These are phyloP conservation scores for Empidonax alnorum DNA, from an alignment of 2,113 vertebrate genomes.

Conservation along the genomic window DNA sequence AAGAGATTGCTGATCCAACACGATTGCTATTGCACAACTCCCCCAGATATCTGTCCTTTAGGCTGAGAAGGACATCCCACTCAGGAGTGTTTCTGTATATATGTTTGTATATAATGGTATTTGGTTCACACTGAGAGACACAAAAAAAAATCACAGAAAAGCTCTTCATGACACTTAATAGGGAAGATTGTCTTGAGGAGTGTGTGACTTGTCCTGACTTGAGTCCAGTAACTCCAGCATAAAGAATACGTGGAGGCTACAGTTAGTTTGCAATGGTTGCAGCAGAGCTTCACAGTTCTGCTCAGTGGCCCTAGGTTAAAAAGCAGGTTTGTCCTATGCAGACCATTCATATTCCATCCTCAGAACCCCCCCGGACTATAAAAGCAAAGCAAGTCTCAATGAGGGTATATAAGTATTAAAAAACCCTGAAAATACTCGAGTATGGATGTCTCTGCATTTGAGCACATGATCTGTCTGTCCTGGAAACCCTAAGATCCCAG, in stretches of 20 bases:
- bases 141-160: neutral
- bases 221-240: neutral
- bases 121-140: neutral
- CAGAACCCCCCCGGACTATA: neutral
- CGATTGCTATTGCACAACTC: neutral
- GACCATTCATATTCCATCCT: neutral
- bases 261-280: neutral
- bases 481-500: neutral
- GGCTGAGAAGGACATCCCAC: conserved; percentile 6
- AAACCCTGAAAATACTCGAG: neutral
- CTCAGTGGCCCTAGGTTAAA: neutral
- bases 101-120: neutral
- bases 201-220: neutral
- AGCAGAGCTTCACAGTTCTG: neutral
- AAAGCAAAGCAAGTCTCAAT: neutral
- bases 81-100: neutral
- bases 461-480: neutral
- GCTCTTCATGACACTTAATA: neutral
- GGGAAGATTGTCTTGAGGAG: neutral
- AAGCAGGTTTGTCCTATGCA: neutral
- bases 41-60: conserved; percentile 18
- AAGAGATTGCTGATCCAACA: conserved; percentile 26
- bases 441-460: neutral
- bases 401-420: neutral
- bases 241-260: neutral